These are phyloP conservation scores for Aphaenogaster floridana DNA, from an alignment of 1,140 invertebrate species.

Conservation along the genomic window DNA sequence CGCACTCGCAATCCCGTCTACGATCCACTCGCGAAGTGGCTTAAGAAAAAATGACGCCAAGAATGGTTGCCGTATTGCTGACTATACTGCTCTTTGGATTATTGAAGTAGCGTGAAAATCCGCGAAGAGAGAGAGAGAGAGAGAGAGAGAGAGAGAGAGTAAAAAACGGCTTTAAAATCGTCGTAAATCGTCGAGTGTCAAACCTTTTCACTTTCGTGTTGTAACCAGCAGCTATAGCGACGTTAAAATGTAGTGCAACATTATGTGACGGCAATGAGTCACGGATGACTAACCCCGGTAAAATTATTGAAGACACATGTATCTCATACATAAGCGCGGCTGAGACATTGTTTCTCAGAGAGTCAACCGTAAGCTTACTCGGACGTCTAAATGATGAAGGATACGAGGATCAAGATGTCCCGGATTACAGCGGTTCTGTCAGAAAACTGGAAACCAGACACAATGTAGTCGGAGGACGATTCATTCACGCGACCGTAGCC, in stretches of 20 bases:
- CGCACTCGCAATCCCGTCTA: conserved; percentile 24
- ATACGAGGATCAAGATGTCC: conserved; percentile 72
- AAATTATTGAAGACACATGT: conserved; percentile 40
- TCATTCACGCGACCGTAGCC: conserved; percentile 66
- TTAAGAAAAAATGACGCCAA: conserved; percentile 67
- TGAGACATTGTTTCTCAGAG: not conserved
- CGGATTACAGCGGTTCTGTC: conserved; percentile 59
- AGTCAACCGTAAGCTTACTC: not conserved
- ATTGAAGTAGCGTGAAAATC: conserved; percentile 42
- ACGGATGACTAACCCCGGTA: not conserved
- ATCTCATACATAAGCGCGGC: not conserved
- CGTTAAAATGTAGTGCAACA: conserved; percentile 7
- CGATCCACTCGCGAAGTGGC: conserved; percentile 35
- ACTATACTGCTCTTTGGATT: conserved; percentile 61
- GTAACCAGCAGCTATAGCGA: not conserved
- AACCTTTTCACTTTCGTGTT: conserved; percentile 38
- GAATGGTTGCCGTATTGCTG: conserved; percentile 64
- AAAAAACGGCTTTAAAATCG: not conserved
- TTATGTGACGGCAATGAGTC: conserved; percentile 18
- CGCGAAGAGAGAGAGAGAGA: not conserved
- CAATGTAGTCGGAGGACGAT: conserved; percentile 69
- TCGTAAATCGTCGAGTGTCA: conserved; percentile 34
- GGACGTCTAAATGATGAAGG: conserved; percentile 51
- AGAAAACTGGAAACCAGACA: conserved; percentile 69
- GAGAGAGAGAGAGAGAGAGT: not conserved